These are phyloP conservation scores for Laticauda colubrina DNA, from an alignment of 2,113 vertebrate genomes.

Conservation along the genomic window DNA sequence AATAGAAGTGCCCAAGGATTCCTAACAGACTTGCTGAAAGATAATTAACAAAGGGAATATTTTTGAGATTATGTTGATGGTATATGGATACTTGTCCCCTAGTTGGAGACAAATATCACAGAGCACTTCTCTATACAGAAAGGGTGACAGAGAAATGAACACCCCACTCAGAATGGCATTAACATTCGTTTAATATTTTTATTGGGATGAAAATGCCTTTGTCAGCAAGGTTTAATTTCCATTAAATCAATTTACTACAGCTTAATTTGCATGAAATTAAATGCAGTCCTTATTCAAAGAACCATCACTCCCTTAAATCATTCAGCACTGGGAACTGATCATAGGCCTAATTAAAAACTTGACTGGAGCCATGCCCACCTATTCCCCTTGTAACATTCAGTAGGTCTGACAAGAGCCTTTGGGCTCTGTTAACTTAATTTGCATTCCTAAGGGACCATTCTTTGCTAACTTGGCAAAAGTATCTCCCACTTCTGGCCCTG, in stretches of 20 bases:
- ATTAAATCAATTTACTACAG: constrained; percentile 69
- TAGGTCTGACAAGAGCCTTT: background rate
- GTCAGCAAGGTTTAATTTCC: constrained; percentile 67
- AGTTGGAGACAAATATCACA: background rate
- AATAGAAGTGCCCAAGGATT: background rate
- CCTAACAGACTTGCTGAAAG: background rate
- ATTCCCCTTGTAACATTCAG: constrained; percentile 32
- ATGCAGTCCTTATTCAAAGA: constrained; percentile 66
- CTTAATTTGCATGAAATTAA: constrained; percentile 74
- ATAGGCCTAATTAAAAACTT: constrained; percentile 63
- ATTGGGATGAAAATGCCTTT: constrained; percentile 24
- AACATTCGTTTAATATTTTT: background rate
- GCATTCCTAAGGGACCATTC: background rate
- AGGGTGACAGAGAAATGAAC: background rate
- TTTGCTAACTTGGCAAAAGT: background rate
- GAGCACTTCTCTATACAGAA: background rate
- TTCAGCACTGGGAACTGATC: constrained; percentile 49
- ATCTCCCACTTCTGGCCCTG: background rate
- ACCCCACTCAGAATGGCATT: background rate
- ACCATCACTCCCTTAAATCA: constrained; percentile 62
- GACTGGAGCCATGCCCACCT: constrained; percentile 42
- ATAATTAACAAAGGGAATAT: constrained; percentile 34
- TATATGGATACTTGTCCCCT: background rate
- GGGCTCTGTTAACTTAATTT: background rate
- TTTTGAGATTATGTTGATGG: background rate